A percentile compares a stretch with the other conserved stretches of the same genome.
Conservation (phyloP, 2,113 vertebrate genomes). For the Chauna torquata region DNA sequence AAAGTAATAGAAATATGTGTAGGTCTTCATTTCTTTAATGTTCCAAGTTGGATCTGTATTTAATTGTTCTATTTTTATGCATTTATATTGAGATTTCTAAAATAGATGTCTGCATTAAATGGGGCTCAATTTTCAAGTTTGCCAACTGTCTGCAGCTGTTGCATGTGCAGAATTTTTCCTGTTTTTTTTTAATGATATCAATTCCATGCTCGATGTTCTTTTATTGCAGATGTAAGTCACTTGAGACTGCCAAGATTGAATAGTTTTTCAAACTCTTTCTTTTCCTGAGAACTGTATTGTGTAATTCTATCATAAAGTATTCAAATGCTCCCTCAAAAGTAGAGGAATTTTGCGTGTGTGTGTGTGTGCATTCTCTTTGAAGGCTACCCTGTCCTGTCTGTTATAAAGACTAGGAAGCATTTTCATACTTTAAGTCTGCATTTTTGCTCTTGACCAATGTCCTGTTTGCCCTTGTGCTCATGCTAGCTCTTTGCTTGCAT, state of each 20-base stretch:
- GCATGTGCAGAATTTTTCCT: neutral
- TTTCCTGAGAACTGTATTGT: neutral
- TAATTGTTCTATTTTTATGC: neutral
- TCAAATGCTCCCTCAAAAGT: neutral
- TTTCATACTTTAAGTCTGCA: neutral
- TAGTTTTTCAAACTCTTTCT: neutral
- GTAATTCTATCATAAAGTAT: neutral
- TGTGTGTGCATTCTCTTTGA: neutral
- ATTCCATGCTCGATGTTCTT: neutral
- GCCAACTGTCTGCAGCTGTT: neutral
- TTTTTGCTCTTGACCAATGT: neutral
- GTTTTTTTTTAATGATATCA: neutral
- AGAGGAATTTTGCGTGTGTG: neutral
- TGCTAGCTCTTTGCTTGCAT: neutral
- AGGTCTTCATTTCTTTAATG: neutral
- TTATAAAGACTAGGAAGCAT: neutral
- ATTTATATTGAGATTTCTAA: neutral
- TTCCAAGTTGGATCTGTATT: neutral
- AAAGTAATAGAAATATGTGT: neutral
- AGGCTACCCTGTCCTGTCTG: neutral
- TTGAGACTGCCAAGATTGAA: neutral
- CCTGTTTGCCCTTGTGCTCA: neutral
- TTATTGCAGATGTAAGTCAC: neutral
- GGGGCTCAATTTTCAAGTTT: neutral
- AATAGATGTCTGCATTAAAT: neutral